These are phyloP conservation scores for Odontomyia ornata DNA, from an alignment of 2,888 invertebrate species.

Conservation along the genomic window DNA sequence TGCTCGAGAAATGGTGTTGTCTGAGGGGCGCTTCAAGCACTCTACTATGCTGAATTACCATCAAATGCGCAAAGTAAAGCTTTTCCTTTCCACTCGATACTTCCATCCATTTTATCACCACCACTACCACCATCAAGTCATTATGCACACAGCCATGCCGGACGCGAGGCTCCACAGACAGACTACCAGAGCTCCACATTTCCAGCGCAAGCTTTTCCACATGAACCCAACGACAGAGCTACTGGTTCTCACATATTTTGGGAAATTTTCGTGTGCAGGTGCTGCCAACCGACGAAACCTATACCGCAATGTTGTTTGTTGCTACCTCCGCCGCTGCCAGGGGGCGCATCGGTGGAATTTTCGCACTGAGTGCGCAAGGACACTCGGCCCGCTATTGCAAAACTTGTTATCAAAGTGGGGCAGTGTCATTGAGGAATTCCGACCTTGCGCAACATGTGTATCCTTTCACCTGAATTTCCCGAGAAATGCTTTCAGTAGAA, in stretches of 20 bases:
- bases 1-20: conserved; percentile 9
- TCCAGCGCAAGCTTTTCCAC: conserved; percentile 27
- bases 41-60: conserved; percentile 39
- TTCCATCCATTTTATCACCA: background rate
- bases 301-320: background rate
- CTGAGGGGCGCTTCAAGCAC: conserved; percentile 38
- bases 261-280: conserved; percentile 20
- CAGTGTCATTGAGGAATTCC: conserved; percentile 42
- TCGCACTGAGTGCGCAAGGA: conserved; percentile 43
- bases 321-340: background rate
- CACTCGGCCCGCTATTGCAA: conserved; percentile 36
- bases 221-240: background rate
- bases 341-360: background rate
- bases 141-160: background rate
- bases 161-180: background rate
- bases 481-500: background rate
- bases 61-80: conserved; percentile 44
- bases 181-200: conserved; percentile 25
- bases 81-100: conserved; percentile 15
- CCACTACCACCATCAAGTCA: background rate
- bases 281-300: background rate
- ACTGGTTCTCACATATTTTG: background rate
- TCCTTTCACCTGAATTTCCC: conserved; percentile 38
- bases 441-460: conserved; percentile 45
- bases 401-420: conserved; percentile 38